A percentile compares a stretch with the other conserved stretches of the same genome.
Evolutionary conservation across 2,888 invertebrate genomes (phyloP).

Genomic region (Polyploca ridens): DNA sequence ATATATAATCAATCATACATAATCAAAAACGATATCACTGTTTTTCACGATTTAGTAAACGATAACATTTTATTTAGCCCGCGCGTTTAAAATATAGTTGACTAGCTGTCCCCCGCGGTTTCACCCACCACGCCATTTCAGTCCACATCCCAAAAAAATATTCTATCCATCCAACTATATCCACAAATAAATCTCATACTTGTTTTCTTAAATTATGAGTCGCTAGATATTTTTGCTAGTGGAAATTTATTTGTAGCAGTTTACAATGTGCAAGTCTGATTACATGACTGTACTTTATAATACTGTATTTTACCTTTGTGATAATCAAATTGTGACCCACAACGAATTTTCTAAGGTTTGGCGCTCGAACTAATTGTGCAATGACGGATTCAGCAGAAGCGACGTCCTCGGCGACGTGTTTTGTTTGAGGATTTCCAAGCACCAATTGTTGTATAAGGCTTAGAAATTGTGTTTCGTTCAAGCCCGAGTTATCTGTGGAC

Average conservation of each 20-base stretch:
- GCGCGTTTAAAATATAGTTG: too few relatives aligned
- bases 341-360: constrained; percentile 51
- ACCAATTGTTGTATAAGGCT: constrained; percentile 45
- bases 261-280: neutral
- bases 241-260: neutral
- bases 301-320: constrained; percentile 52
- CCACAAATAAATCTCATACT: too few relatives aligned
- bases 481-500: constrained; percentile 27
- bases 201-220: too few relatives aligned
- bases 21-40: too few relatives aligned
- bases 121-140: too few relatives aligned
- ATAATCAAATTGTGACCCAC: constrained; percentile 52
- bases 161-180: too few relatives aligned
- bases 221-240: too few relatives aligned
- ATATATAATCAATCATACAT: too few relatives aligned
- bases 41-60: too few relatives aligned
- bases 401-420: constrained; percentile 44
- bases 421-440: constrained; percentile 24
- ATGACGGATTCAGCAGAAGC: constrained; percentile 51
- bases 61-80: too few relatives aligned
- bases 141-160: too few relatives aligned
- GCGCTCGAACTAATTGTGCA: constrained; percentile 52
- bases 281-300: neutral
- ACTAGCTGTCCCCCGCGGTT: too few relatives aligned
- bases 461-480: constrained; percentile 48